phyloP scores from a whole-genome alignment of 2,113 vertebrate species.

The Merops nubicus region DNA sequence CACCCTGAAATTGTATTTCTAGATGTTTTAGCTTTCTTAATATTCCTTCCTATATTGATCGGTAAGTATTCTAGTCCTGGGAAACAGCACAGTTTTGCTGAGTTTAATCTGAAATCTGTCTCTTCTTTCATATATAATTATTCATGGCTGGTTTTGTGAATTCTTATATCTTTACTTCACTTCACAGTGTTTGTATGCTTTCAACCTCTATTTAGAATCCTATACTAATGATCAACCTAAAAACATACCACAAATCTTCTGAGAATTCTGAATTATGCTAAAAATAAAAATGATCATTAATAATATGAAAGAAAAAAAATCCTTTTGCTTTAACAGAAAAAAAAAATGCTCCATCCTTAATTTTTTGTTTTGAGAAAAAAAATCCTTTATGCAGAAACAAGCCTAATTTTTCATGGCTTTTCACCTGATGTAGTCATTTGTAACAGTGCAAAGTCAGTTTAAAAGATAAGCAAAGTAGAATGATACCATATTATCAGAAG shows the following conservation, averaged over 20 bases:
- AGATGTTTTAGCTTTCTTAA: neutral
- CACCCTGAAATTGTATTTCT: neutral
- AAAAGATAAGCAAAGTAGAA: neutral
- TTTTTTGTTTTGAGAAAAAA: neutral
- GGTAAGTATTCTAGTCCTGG: neutral
- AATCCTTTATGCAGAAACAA: fast-evolving
- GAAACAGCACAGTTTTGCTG: neutral
- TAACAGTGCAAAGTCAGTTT: neutral
- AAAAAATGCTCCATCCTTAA: neutral
- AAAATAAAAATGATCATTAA: neutral
- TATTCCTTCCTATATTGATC: neutral
- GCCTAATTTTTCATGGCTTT: neutral
- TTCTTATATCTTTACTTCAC: neutral
- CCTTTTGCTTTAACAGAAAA: neutral
- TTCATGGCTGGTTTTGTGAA: neutral
- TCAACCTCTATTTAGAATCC: neutral
- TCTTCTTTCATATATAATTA: neutral
- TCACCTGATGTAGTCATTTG: neutral
- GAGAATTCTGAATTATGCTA: neutral
- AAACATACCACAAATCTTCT: neutral
- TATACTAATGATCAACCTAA: neutral
- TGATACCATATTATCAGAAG: neutral
- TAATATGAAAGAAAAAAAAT: neutral
- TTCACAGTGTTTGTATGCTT: neutral
- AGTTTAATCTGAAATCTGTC: neutral